These are phyloP conservation scores for Himalopsyche kuldschensis DNA, from an alignment of 2,888 invertebrate genomes.

Conservation along the genomic window DNA sequence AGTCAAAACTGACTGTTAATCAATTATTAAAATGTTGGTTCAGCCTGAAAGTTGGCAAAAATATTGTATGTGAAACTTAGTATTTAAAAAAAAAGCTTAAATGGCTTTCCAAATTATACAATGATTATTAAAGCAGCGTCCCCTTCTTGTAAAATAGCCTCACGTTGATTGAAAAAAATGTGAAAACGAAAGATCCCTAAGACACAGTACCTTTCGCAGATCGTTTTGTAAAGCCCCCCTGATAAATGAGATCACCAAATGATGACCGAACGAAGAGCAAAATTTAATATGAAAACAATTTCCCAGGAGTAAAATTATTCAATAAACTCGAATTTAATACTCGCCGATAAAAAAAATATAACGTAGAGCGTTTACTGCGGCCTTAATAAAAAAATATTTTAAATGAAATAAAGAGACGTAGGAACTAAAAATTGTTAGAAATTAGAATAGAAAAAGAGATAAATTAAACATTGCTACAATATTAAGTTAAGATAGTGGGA, in stretches of 20 bases:
- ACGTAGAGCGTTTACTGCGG: neutral
- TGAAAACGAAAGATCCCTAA: neutral
- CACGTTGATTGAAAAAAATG: neutral
- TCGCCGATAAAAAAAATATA: neutral
- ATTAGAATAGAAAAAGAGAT: neutral
- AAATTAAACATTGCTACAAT: neutral
- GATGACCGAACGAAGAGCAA: neutral
- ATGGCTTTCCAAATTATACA: neutral
- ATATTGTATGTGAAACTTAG: no score
- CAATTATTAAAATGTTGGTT: no score
- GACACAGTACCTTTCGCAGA: neutral
- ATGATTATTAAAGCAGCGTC: neutral
- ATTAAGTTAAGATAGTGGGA: neutral
- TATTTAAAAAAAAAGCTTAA: no score
- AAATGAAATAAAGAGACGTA: neutral
- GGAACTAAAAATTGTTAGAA: neutral
- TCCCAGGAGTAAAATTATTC: neutral
- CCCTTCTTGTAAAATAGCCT: neutral
- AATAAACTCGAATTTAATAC: neutral
- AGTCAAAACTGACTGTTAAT: no score
- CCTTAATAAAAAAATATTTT: neutral
- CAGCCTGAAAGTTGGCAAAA: no score
- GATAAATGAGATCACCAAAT: neutral
- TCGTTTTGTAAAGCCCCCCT: neutral
- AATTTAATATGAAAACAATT: neutral